A percentile compares a stretch with the other conserved stretches of the same genome.
Conservation (phyloP, 2,797 vertebrate species). For the Enteromius anoplus region DNA sequence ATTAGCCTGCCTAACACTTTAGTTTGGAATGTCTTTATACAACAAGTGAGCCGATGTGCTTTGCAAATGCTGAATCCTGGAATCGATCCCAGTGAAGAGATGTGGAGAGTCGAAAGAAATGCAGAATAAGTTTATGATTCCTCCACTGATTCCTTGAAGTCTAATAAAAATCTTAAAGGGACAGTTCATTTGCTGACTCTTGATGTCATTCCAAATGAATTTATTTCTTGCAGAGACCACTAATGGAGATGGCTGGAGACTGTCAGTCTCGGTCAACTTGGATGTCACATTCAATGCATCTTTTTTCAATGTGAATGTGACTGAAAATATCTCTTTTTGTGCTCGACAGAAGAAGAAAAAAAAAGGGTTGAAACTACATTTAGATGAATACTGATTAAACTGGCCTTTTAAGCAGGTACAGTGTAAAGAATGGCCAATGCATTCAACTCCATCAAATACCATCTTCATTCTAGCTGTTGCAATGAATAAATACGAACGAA, state of each 20-base stretch:
- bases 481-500: not conserved
- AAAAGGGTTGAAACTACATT: not conserved
- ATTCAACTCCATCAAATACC: not conserved
- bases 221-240: not conserved
- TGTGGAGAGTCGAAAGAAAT: not conserved
- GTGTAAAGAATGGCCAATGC: not conserved
- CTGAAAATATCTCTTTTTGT: not conserved
- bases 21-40: slow-evolving; percentile 1
- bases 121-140: slow-evolving; percentile 3
- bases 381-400: not conserved
- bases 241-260: not conserved
- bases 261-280: not conserved
- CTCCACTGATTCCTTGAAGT: not conserved
- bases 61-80: not conserved
- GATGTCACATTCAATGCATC: not conserved
- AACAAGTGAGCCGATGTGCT: slow-evolving; percentile 20
- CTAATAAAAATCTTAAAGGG: not conserved
- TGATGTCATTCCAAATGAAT: not conserved
- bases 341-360: not conserved
- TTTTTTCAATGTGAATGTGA: not conserved
- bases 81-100: slow-evolving; percentile 23
- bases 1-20: not conserved
- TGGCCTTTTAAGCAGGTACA: not conserved
- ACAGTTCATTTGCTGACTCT: not conserved
- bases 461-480: not conserved